Evolutionary conservation across 2,888 invertebrate genomes (phyloP).

Genomic region (Hypercompe scribonia): DNA sequence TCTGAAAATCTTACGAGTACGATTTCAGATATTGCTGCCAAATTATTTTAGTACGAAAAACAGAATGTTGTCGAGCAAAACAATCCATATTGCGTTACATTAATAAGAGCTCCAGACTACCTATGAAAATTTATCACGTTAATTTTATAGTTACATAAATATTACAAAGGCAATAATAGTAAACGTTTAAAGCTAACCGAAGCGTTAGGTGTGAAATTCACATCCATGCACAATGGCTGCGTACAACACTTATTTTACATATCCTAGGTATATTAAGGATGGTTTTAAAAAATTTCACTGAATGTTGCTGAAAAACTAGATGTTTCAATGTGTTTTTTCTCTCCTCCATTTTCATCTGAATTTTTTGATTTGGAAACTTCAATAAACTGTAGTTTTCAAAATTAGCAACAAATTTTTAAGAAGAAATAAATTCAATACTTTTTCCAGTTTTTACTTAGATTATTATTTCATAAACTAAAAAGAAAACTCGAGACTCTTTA

Average conservation of each 20-base stretch:
- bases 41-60: constrained; percentile 3
- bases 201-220: neutral
- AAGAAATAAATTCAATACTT: neutral
- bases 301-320: neutral
- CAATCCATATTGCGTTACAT: neutral
- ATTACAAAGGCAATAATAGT: constrained; percentile 3
- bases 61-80: neutral
- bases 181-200: constrained; percentile 1
- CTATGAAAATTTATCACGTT: constrained; percentile 1
- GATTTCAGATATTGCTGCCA: constrained; percentile 5
- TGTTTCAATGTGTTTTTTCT: neutral
- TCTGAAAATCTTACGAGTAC: constrained; percentile 9
- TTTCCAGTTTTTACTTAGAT: neutral
- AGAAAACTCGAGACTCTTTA: neutral
- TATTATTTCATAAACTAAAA: neutral
- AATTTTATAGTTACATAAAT: constrained; percentile 2
- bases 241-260: neutral
- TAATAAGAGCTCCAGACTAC: neutral
- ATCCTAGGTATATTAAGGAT: neutral
- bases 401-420: neutral
- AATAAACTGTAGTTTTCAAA: neutral
- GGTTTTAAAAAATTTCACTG: neutral
- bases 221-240: neutral
- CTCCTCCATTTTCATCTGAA: neutral
- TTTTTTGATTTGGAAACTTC: neutral